A percentile compares a stretch with the other conserved stretches of the same genome.
Conservation (phyloP, 2,113 vertebrate genomes). For the Onychorhynchus coronatus region DNA sequence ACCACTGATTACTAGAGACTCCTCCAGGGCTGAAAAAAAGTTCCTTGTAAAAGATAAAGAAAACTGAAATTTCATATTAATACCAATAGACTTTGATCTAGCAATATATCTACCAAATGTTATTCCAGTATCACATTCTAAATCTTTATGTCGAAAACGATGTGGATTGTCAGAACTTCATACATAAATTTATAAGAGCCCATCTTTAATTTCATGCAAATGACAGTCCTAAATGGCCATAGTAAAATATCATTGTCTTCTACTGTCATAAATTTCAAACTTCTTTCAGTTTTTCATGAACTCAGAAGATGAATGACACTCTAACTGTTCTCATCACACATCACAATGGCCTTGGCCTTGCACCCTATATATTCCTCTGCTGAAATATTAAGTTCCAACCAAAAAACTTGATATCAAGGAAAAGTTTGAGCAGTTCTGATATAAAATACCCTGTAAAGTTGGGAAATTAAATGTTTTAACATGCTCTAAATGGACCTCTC, state of each 20-base stretch:
- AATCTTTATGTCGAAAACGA: constrained; percentile 12
- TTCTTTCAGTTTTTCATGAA: background rate
- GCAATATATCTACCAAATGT: constrained; percentile 14
- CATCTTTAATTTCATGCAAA: constrained; percentile 63
- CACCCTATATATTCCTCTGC: background rate
- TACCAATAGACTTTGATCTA: constrained; percentile 40
- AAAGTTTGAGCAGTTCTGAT: background rate
- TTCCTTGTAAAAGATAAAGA: constrained; percentile 34
- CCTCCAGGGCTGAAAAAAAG: background rate
- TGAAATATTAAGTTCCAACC: background rate
- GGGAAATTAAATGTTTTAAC: background rate
- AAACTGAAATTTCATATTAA: constrained; percentile 30
- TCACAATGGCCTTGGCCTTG: background rate
- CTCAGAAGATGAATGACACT: background rate
- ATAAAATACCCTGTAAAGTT: background rate
- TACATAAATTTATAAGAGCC: constrained; percentile 49
- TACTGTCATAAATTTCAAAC: constrained; percentile 2
- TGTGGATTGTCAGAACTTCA: constrained; percentile 33
- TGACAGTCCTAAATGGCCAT: constrained; percentile 32
- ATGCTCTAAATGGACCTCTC: background rate
- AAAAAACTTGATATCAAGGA: background rate
- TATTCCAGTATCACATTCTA: constrained; percentile 40
- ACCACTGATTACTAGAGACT: background rate
- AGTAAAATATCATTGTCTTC: constrained; percentile 33
- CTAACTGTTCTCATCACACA: background rate